phyloP scores from a whole-genome alignment of 2,113 vertebrate genomes.

The Hippocampus abdominalis region DNA sequence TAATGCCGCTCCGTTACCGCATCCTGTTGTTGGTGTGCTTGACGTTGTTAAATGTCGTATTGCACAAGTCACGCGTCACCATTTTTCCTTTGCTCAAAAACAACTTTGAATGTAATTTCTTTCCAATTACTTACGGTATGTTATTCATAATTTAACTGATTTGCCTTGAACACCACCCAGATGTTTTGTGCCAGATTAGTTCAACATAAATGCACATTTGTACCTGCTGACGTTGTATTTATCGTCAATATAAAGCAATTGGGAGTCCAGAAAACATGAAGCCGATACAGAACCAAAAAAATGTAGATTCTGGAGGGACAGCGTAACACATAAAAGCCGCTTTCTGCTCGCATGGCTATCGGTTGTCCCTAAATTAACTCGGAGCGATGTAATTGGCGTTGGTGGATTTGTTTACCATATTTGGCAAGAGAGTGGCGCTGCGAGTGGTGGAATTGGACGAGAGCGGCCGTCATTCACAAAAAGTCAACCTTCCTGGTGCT shows the following conservation, averaged over 20 bases:
- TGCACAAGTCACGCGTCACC: neutral
- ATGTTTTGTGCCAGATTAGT: neutral
- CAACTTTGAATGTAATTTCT: neutral
- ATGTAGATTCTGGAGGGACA: neutral
- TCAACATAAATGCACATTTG: neutral
- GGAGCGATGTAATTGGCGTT: slow-evolving; percentile 73
- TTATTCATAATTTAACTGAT: neutral
- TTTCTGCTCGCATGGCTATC: slow-evolving; percentile 15
- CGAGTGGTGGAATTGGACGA: slow-evolving; percentile 71
- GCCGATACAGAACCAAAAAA: neutral
- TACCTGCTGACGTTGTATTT: neutral
- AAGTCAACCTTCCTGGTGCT: slow-evolving; percentile 51
- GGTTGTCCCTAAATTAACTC: slow-evolving; percentile 50
- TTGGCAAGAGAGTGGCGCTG: slow-evolving; percentile 81
- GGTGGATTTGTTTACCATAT: slow-evolving; percentile 87
- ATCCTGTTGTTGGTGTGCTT: slow-evolving; percentile 2
- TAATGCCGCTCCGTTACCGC: neutral
- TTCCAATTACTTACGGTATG: neutral
- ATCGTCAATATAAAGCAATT: neutral
- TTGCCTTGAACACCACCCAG: neutral
- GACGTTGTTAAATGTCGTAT: neutral
- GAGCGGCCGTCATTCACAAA: slow-evolving; percentile 75
- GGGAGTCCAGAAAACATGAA: neutral
- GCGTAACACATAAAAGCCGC: slow-evolving; percentile 22
- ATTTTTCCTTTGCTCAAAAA: neutral